These are phyloP conservation scores for Oreortyx pictus DNA, from an alignment of 2,797 vertebrate genomes.

Conservation along the genomic window DNA sequence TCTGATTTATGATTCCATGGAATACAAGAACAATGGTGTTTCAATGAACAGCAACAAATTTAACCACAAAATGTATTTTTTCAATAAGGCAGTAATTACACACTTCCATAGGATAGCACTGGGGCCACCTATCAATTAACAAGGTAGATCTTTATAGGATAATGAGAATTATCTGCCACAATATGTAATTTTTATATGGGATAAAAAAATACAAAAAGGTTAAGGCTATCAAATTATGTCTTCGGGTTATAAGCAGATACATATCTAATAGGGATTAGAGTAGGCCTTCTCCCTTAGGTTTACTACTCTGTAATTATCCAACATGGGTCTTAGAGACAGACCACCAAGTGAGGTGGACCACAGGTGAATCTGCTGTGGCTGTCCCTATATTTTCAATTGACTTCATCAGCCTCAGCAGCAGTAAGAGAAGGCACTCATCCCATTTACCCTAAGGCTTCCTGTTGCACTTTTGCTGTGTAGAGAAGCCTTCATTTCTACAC, in stretches of 20 bases:
- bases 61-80: constrained; percentile 13
- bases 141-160: neutral
- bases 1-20: neutral
- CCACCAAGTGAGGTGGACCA: neutral
- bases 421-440: constrained; percentile 43
- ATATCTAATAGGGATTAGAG: constrained; percentile 11
- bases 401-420: constrained; percentile 33
- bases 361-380: neutral
- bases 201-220: neutral
- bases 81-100: constrained; percentile 8
- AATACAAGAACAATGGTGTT: neutral
- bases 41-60: constrained; percentile 34
- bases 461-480: constrained; percentile 30
- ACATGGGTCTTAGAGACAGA: neutral
- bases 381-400: neutral
- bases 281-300: neutral
- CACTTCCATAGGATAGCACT: constrained; percentile 8
- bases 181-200: neutral
- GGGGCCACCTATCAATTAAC: neutral
- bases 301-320: constrained; percentile 45
- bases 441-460: constrained; percentile 19
- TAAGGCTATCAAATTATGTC: neutral
- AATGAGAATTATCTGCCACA: constrained; percentile 19
- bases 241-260: constrained; percentile 10
- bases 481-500: neutral